These are phyloP conservation scores for Drosophila rubida DNA, from an alignment of 2,888 invertebrate species.

Conservation along the genomic window DNA sequence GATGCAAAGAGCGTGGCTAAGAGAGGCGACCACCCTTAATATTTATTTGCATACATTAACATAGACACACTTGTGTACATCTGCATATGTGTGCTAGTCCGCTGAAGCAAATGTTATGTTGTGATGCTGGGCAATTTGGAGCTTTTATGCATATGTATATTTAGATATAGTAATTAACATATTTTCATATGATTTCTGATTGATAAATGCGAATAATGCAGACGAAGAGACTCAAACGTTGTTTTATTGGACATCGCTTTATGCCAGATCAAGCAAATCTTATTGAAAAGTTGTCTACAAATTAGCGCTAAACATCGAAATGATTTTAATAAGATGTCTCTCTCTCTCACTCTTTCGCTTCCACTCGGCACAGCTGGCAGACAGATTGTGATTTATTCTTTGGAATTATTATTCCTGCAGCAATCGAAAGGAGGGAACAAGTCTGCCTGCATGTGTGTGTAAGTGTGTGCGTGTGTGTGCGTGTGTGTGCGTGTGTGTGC, in stretches of 20 bases:
- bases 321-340: not conserved
- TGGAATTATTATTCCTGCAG: conserved; percentile 18
- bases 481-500: not conserved
- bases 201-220: too few species aligned
- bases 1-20: conserved; percentile 24
- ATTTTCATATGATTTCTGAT: too few species aligned
- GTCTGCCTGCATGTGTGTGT: not conserved
- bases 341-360: not conserved
- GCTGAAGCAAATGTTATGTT: too few species aligned
- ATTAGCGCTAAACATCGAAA: not conserved
- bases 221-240: too few species aligned
- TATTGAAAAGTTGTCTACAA: not conserved
- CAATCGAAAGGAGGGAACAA: conserved; percentile 4
- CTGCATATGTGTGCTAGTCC: too few species aligned
- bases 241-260: too few species aligned
- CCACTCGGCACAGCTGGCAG: conserved; percentile 8
- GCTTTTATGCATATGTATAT: not conserved
- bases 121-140: not conserved
- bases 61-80: not conserved
- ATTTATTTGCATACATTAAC: conserved; percentile 25
- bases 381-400: conserved; percentile 15
- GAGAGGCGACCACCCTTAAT: conserved; percentile 28
- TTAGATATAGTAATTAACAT: not conserved
- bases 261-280: too few species aligned
- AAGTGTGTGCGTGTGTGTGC: conserved; percentile 2